Evolutionary conservation across 2,888 invertebrate genomes (phyloP).

Genomic region (Hemaris fuciformis): DNA sequence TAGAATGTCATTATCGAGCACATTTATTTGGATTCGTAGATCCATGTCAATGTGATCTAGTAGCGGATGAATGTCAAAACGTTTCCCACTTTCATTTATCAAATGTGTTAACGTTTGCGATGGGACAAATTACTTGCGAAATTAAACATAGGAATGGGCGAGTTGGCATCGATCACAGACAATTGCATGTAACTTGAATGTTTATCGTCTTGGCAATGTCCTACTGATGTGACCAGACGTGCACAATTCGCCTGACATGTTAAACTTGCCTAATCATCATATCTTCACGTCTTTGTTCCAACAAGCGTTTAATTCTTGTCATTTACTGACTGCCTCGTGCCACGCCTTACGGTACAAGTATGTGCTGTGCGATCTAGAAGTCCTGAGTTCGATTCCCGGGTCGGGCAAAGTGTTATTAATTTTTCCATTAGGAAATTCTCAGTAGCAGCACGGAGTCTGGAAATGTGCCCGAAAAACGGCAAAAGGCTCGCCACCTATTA

Average conservation of each 20-base stretch:
- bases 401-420: too few relatives aligned
- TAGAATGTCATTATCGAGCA: background rate
- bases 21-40: background rate
- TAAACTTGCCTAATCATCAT: background rate
- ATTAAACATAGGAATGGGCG: constrained; percentile 7
- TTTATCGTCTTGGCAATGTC: constrained; percentile 12
- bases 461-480: too few relatives aligned
- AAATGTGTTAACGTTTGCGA: background rate
- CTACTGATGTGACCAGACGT: constrained; percentile 4
- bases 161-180: constrained; percentile 11
- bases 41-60: constrained; percentile 4
- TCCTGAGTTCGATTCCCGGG: too few relatives aligned
- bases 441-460: too few relatives aligned
- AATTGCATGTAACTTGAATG: constrained; percentile 13
- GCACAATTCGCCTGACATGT: background rate
- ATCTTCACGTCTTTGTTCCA: background rate
- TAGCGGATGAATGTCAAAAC: background rate
- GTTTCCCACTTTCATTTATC: background rate
- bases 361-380: too few relatives aligned
- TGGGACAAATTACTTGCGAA: constrained; percentile 9
- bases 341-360: too few relatives aligned
- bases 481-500: too few relatives aligned
- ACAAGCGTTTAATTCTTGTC: background rate
- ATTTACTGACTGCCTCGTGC: too few relatives aligned
- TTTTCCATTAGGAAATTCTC: too few relatives aligned